Evolutionary conservation across 2,113 vertebrate species (phyloP).

Genomic region (Peromyscus maniculatus): DNA sequence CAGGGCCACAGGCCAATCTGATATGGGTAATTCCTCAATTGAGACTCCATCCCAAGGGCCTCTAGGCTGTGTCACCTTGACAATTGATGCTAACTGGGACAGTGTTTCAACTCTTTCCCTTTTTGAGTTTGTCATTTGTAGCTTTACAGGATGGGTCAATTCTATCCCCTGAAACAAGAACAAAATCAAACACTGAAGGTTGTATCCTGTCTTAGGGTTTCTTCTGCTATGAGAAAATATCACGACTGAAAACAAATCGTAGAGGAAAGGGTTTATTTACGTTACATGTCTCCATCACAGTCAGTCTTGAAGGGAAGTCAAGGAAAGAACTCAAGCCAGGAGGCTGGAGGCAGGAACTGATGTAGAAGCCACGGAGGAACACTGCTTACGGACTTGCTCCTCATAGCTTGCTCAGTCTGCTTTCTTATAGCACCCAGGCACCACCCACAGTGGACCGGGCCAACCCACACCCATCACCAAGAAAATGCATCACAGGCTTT

Average conservation of each 20-base stretch:
- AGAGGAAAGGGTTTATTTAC: not conserved
- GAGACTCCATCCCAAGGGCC: not conserved
- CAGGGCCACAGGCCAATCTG: not conserved
- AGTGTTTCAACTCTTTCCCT: not conserved
- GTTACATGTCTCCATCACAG: not conserved
- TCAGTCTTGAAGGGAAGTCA: not conserved
- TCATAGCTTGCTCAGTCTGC: not conserved
- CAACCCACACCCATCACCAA: not conserved
- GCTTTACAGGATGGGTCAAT: not conserved
- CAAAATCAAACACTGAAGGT: not conserved
- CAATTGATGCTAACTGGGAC: not conserved
- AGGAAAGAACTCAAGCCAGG: not conserved
- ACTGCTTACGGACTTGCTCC: not conserved
- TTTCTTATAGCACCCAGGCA: not conserved
- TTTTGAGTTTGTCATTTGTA: not conserved
- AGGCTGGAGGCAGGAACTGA: not conserved
- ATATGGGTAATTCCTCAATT: not conserved
- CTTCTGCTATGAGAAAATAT: not conserved
- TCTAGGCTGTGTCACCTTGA: not conserved
- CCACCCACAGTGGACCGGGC: not conserved
- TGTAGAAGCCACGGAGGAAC: not conserved
- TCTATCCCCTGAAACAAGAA: conserved; percentile 7
- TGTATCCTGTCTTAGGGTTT: not conserved
- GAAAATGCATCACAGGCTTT: not conserved
- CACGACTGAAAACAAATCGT: not conserved